Conservation (phyloP, 2,888 invertebrate genomes). For the Rotaria magnacalcarata region DNA sequence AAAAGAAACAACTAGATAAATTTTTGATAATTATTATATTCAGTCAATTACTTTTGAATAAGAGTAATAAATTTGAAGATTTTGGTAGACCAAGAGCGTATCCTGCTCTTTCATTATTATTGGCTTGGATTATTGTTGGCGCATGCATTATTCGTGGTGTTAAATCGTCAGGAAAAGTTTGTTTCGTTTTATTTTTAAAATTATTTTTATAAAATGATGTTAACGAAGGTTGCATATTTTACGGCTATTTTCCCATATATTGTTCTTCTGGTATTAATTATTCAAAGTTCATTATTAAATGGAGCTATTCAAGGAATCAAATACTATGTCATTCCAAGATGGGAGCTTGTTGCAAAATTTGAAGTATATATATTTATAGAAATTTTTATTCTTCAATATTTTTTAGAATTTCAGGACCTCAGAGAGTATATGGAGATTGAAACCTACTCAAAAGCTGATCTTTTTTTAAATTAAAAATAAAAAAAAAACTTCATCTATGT, state of each 20-base stretch:
- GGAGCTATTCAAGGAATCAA: background rate
- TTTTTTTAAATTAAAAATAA: too few species aligned
- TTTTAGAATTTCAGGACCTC: too few species aligned
- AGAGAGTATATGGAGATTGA: too few species aligned
- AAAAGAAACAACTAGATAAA: background rate
- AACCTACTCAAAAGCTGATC: too few species aligned
- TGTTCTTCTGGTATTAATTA: background rate
- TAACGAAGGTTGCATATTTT: background rate
- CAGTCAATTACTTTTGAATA: background rate
- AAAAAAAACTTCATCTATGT: too few species aligned
- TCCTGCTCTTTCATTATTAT: background rate
- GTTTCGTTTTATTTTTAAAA: background rate
- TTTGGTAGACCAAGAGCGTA: background rate
- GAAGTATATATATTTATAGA: background rate
- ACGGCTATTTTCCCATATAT: slow-evolving; percentile 28
- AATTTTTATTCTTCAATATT: too few species aligned
- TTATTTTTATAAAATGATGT: too few species aligned
- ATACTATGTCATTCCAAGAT: background rate
- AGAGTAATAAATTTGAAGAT: slow-evolving; percentile 6
- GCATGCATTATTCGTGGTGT: slow-evolving; percentile 15
- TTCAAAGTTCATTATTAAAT: slow-evolving; percentile 4
- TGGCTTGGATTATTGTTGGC: background rate
- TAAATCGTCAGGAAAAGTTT: slow-evolving; percentile 24
- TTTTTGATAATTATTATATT: background rate
- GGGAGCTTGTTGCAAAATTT: slow-evolving; percentile 20